Percentiles rank a stretch among this genome's conserved stretches.
Conservation (phyloP, 2,113 vertebrate species). For the Aegotheles bennettii region DNA sequence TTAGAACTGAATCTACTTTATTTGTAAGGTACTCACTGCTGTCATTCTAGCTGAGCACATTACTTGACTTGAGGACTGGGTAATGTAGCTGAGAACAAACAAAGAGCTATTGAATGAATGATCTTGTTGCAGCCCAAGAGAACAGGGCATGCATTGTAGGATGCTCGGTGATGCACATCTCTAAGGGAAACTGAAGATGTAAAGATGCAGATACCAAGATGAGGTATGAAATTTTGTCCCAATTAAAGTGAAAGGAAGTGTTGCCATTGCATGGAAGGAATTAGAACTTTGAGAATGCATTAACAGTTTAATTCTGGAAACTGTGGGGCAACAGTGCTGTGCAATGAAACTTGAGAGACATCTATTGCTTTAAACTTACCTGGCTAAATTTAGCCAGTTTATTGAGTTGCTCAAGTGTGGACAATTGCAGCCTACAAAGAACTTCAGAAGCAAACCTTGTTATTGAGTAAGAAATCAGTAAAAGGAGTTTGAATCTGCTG, state of each 20-base stretch:
- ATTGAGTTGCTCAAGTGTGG: slow-evolving; percentile 14
- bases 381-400: slow-evolving; percentile 14
- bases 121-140: background rate
- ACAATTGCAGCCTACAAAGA: slow-evolving; percentile 11
- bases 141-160: slow-evolving; percentile 33
- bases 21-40: background rate
- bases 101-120: slow-evolving; percentile 7
- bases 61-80: background rate
- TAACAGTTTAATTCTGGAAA: slow-evolving; percentile 18
- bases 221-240: slow-evolving; percentile 19
- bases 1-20: background rate
- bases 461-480: background rate
- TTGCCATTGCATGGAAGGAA: background rate
- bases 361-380: background rate
- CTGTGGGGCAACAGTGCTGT: background rate
- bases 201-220: slow-evolving; percentile 22
- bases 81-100: background rate
- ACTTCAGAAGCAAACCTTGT: background rate
- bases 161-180: background rate
- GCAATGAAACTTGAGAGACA: background rate
- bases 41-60: background rate
- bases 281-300: background rate
- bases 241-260: background rate
- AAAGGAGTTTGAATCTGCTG: background rate
- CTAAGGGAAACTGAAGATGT: slow-evolving; percentile 36